Percentiles rank a stretch among this genome's conserved stretches.
Evolutionary conservation across 2,113 vertebrate genomes (phyloP).

Genomic region (Lycaon pictus): DNA sequence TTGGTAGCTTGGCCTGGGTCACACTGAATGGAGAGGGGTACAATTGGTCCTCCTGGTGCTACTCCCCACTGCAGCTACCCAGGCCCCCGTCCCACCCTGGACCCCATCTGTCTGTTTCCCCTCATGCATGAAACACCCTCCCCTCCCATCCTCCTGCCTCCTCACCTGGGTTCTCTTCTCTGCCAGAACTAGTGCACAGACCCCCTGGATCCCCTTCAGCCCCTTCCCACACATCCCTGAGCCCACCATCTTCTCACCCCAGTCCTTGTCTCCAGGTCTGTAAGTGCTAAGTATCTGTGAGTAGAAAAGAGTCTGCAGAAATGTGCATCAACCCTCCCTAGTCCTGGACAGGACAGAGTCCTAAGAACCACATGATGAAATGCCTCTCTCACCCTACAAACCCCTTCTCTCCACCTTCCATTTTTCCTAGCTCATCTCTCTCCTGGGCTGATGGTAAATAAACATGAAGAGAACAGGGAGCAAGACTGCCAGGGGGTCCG

Average conservation of each 20-base stretch:
- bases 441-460: constrained; percentile 29
- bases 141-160: not conserved
- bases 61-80: not conserved
- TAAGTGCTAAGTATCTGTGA: not conserved
- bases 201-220: not conserved
- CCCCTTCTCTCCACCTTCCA: not conserved
- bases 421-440: not conserved
- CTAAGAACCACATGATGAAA: not conserved
- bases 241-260: not conserved
- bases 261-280: not conserved
- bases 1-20: constrained; percentile 97
- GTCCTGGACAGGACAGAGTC: not conserved
- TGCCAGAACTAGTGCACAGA: not conserved
- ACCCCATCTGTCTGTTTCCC: not conserved
- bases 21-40: constrained; percentile 86
- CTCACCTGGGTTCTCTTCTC: not conserved
- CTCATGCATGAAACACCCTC: not conserved
- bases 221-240: not conserved
- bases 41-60: not conserved
- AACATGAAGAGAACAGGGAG: constrained; percentile 56
- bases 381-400: not conserved
- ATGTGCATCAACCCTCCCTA: not conserved
- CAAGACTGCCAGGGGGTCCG: constrained; percentile 11
- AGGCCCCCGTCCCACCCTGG: not conserved
- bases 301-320: not conserved